phyloP scores from a whole-genome alignment of 1,140 invertebrate species.

The Rhopalosiphum maidis region DNA sequence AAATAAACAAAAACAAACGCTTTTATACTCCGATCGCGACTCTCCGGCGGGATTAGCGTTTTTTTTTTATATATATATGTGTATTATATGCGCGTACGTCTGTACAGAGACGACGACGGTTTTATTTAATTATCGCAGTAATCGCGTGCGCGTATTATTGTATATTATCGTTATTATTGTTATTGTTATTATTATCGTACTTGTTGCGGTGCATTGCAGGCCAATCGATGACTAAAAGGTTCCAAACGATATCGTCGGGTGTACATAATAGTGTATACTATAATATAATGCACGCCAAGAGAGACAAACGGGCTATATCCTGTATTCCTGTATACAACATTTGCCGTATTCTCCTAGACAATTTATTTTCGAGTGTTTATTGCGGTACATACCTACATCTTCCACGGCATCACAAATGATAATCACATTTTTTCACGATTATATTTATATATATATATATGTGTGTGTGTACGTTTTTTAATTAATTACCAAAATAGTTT shows the following conservation, averaged over 20 bases:
- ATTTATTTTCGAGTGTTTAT: not conserved
- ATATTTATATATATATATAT: not conserved
- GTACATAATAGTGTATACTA: too few species aligned
- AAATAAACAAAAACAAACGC: not conserved
- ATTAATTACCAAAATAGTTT: not conserved
- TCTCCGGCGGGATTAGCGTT: not conserved
- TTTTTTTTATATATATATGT: not conserved
- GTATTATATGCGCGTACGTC: not conserved
- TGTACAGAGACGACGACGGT: not conserved
- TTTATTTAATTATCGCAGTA: not conserved
- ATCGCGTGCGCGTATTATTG: too few species aligned
- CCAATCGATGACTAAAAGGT: not conserved
- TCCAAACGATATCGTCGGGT: not conserved
- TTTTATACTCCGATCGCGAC: not conserved
- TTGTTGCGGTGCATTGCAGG: not conserved
- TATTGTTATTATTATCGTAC: not conserved
- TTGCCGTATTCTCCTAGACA: not conserved
- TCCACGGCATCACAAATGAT: not conserved
- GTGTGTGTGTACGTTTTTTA: not conserved
- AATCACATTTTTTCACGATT: not conserved
- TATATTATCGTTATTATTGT: too few species aligned
- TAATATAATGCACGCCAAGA: too few species aligned
- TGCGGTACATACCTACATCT: too few species aligned
- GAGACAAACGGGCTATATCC: too few species aligned
- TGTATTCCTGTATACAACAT: too few species aligned